These are phyloP conservation scores for Nomada hirtipes DNA, from an alignment of 2,888 invertebrate species.

Conservation along the genomic window DNA sequence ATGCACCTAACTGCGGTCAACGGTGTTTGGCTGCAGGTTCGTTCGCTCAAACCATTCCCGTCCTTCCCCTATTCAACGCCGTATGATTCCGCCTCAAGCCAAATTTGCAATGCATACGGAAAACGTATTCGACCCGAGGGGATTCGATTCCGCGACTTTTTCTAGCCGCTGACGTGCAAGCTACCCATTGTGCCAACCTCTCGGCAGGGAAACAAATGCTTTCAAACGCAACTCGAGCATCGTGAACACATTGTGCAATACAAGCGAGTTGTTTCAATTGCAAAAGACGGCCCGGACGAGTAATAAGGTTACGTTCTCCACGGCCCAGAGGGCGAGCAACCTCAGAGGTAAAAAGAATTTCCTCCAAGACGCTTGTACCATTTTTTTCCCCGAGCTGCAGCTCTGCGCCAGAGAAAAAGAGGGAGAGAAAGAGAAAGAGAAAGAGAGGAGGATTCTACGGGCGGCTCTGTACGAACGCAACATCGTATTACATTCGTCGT, in stretches of 20 bases:
- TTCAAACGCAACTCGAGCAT: not conserved
- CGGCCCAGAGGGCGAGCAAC: conserved; percentile 20
- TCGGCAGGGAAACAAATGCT: conserved; percentile 2
- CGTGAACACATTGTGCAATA: conserved; percentile 10
- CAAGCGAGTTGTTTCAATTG: conserved; percentile 40
- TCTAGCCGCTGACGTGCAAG: not conserved
- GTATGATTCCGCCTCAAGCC: too few species aligned
- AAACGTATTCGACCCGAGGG: not conserved
- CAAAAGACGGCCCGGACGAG: conserved; percentile 25
- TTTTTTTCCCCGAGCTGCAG: not conserved
- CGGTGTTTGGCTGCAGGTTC: too few species aligned
- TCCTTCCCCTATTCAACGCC: too few species aligned
- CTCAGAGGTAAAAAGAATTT: conserved; percentile 30
- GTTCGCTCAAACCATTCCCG: too few species aligned
- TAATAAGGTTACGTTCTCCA: conserved; percentile 36
- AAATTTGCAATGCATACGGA: conserved; percentile 12
- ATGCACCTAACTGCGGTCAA: too few species aligned
- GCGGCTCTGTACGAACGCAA: conserved; percentile 23
- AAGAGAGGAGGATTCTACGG: not conserved
- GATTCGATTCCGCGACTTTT: conserved; percentile 1
- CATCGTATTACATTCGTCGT: conserved; percentile 60
- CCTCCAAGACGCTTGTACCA: conserved; percentile 10
- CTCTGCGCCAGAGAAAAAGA: not conserved
- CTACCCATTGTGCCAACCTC: not conserved
- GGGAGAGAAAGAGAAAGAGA: not conserved